Evolutionary conservation across 2,797 vertebrate species (phyloP).

Genomic region (Natrix natrix): DNA sequence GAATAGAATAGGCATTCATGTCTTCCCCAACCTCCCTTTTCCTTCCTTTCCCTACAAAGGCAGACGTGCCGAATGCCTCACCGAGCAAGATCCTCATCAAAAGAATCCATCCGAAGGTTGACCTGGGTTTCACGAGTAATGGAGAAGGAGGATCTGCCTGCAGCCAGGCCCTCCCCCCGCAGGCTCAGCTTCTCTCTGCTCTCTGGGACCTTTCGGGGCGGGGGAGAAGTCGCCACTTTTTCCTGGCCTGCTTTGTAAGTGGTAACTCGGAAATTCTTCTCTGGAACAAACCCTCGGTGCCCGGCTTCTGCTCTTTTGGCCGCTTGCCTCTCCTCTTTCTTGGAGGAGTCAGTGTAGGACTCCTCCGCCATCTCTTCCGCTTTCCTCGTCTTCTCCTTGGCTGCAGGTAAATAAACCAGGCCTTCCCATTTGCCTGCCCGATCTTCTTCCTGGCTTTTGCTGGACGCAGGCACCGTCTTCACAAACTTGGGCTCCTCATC

Average conservation of each 20-base stretch:
- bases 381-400: constrained; percentile 84
- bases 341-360: constrained; percentile 75
- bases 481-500: constrained; percentile 78
- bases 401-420: constrained; percentile 75
- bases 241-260: constrained; percentile 82
- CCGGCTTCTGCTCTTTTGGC: constrained; percentile 79
- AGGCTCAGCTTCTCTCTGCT: constrained; percentile 77
- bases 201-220: constrained; percentile 78
- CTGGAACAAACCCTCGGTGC: constrained; percentile 81
- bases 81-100: constrained; percentile 87
- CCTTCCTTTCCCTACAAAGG: neutral
- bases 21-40: neutral
- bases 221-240: constrained; percentile 71
- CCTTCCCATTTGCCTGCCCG: constrained; percentile 89
- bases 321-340: constrained; percentile 82
- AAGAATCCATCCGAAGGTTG: constrained; percentile 88
- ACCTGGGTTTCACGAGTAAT: constrained; percentile 86
- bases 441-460: constrained; percentile 82
- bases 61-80: constrained; percentile 58
- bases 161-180: constrained; percentile 76
- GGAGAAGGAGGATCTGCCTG: constrained; percentile 77
- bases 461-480: constrained; percentile 76
- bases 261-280: constrained; percentile 80
- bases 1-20: neutral
- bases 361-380: constrained; percentile 82